A percentile compares a stretch with the other conserved stretches of the same genome.
Conservation (phyloP, 92 coral and sea anemone genomes). For the Anthopleura xanthogrammica region DNA sequence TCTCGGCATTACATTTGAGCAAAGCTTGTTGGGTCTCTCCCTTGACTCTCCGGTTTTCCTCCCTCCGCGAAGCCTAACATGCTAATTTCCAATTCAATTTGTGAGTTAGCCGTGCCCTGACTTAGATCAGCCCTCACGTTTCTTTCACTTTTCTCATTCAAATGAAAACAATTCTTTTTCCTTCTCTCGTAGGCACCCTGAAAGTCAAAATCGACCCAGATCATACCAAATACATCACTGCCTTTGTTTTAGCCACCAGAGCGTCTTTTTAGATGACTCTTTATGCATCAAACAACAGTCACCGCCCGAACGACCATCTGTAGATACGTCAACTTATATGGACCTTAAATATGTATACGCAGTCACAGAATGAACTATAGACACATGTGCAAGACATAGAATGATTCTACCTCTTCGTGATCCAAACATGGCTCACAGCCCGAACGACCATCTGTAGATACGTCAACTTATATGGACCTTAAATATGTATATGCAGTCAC, state of each 20-base stretch:
- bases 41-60: too few relatives aligned
- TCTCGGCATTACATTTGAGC: too few relatives aligned
- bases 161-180: neutral
- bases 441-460: too few relatives aligned
- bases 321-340: conserved; percentile 4
- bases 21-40: too few relatives aligned
- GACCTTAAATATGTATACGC: conserved; percentile 34
- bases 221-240: conserved; percentile 46
- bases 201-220: conserved; percentile 28
- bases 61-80: too few relatives aligned
- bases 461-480: too few relatives aligned
- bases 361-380: conserved; percentile 1
- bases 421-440: neutral
- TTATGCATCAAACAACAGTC: neutral
- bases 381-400: neutral
- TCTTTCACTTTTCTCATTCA: too few relatives aligned
- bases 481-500: too few relatives aligned
- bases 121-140: too few relatives aligned
- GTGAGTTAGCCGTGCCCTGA: too few relatives aligned
- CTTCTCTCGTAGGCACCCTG: conserved; percentile 34
- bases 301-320: neutral
- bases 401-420: neutral
- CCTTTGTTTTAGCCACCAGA: conserved; percentile 30
- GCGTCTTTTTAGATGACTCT: conserved; percentile 30
- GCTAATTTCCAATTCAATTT: too few relatives aligned